Evolutionary conservation across 2,797 vertebrate genomes (phyloP).

Genomic region (Eulemur mongoz): DNA sequence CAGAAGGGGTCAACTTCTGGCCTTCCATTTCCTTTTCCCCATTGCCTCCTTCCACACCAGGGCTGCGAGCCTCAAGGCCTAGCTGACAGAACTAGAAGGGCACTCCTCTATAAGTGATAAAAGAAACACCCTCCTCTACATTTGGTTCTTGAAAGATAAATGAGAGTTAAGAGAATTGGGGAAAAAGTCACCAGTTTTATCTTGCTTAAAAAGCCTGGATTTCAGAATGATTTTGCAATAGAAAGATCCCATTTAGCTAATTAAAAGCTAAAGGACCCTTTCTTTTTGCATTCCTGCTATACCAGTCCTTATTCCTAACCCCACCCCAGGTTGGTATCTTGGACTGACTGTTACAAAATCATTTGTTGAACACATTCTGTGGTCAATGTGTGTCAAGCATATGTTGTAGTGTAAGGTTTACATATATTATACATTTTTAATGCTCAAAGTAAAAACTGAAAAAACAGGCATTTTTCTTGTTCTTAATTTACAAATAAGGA

Average conservation of each 20-base stretch:
- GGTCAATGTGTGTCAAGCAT: background rate
- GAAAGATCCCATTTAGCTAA: background rate
- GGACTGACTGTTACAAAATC: background rate
- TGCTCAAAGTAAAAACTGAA: background rate
- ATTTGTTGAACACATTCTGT: background rate
- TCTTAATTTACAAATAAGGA: slow-evolving; percentile 11
- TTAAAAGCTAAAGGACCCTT: background rate
- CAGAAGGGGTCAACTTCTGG: background rate
- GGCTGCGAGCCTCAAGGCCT: background rate
- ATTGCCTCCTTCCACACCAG: background rate
- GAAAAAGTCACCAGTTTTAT: background rate
- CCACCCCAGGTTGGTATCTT: background rate
- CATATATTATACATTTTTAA: background rate
- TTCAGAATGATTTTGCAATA: background rate
- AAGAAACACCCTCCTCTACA: background rate
- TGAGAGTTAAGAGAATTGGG: background rate
- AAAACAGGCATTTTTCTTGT: background rate
- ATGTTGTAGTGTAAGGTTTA: background rate
- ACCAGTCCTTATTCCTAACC: background rate
- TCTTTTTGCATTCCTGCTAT: background rate
- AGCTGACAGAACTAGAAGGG: background rate
- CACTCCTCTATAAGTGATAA: background rate
- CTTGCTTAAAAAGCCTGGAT: background rate
- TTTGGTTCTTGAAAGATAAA: background rate
- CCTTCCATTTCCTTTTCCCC: background rate